Evolutionary conservation across 2,113 vertebrate genomes (phyloP).

Genomic region (Pandion haliaetus): DNA sequence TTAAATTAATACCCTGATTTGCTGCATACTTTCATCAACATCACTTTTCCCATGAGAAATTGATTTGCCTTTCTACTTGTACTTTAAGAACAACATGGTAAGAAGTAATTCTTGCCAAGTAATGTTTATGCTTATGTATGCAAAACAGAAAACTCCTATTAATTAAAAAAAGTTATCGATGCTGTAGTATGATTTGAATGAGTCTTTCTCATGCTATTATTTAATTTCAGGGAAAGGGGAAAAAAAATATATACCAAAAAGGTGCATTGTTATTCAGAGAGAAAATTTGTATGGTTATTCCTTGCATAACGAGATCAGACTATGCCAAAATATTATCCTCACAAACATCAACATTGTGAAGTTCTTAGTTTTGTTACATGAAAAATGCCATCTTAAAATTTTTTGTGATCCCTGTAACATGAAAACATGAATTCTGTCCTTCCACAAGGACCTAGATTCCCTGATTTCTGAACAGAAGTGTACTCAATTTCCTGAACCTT

Average conservation of each 20-base stretch:
- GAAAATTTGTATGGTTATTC: background rate
- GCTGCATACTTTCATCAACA: background rate
- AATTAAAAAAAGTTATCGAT: background rate
- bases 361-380: background rate
- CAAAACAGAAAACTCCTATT: background rate
- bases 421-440: background rate
- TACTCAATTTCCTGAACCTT: background rate
- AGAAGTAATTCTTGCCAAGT: slow-evolving; percentile 10
- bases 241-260: background rate
- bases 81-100: background rate
- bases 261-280: background rate
- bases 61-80: background rate
- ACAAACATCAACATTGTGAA: background rate
- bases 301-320: background rate
- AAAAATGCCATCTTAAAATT: background rate
- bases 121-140: background rate
- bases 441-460: background rate
- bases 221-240: background rate
- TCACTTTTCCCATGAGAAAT: slow-evolving; percentile 58
- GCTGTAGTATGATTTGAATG: background rate
- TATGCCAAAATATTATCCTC: background rate
- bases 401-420: background rate
- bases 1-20: slow-evolving; percentile 29
- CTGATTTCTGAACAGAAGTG: background rate
- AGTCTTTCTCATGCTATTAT: background rate